Base-by-base conservation (phyloP, 2,888 invertebrate species). In the Diarsia rubi region DNA sequence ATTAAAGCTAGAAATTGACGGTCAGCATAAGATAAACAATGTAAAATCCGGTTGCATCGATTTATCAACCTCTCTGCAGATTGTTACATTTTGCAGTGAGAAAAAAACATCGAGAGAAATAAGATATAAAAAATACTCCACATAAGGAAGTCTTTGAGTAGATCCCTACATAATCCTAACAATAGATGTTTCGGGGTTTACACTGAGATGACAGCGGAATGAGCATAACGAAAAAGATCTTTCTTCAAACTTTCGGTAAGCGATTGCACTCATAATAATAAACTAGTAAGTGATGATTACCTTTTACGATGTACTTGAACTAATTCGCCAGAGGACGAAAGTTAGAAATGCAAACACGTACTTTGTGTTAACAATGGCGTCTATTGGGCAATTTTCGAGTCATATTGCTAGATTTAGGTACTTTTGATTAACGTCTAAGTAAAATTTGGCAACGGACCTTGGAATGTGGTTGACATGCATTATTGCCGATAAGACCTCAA, bases 271-370 rank as follows among this genome's bases (percentile, higher is more conserved):
- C 37, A n/a, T 42, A 54, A 19, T 27, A 44, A 54, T n/a, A 19
- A 5, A 27, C 1, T 16, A 49, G 27, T 59, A 24, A 78, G 42
- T 49, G 24, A 59, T 70, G 21, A 24, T 31, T 69, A 21, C 49
- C 9, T 16, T 42, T 27, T 5, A 54, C 19, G 21, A 47, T 47
- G 75, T n/a, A 65, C 75, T 81, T 77, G 69, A 69, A 66, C 57
- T 3, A 70, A 63, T 78, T 71, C 66, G 49, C 37, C 9, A 31
- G 14, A 37, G 16, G n/a, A 62, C 19, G 31, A 71, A 70, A 71
- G 83, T 83, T 78, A 59, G n/a, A 57, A 63, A 52, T 57, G 45
- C 37, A 77, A 77, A 82, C 60, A 79, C 44, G 3, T 31, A 21
- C 60, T 60, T 44, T 45, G 69, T 27, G 62, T 57, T 78, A 82